phyloP scores from a whole-genome alignment of 1,140 invertebrate species.

The Drosophila mojavensis region DNA sequence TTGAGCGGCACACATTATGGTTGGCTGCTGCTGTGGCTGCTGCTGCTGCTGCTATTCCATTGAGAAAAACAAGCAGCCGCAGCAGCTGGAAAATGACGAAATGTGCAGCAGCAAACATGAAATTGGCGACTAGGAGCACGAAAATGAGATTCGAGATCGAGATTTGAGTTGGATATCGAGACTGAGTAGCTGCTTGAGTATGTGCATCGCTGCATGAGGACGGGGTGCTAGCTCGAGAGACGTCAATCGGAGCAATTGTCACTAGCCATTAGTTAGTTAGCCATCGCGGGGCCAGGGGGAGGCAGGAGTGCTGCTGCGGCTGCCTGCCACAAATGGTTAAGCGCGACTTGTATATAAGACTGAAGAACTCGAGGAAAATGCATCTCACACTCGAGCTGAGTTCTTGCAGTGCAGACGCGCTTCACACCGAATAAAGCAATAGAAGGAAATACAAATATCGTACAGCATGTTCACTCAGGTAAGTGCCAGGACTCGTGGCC shows the following conservation, averaged over 20 bases:
- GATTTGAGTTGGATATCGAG: neutral
- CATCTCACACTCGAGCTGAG: conserved; percentile 81
- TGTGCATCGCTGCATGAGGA: conserved; percentile 27
- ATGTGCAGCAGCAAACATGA: conserved; percentile 67
- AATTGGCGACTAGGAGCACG: conserved; percentile 67
- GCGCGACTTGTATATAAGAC: conserved; percentile 65
- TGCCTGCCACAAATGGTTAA: conserved; percentile 24
- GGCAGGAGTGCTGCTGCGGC: neutral
- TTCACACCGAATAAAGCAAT: conserved; percentile 17
- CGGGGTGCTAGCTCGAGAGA: conserved; percentile 30
- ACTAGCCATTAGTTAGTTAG: conserved; percentile 64
- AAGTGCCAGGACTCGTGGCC: conserved; percentile 17
- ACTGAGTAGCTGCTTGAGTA: conserved; percentile 39
- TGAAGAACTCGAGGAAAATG: conserved; percentile 65
- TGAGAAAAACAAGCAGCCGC: conserved; percentile 59
- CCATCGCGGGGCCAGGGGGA: neutral
- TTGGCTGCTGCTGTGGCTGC: neutral
- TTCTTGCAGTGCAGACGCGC: conserved; percentile 73
- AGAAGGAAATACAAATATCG: conserved; percentile 40
- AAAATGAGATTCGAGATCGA: conserved; percentile 39
- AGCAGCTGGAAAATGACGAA: conserved; percentile 53
- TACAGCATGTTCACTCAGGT: conserved; percentile 65
- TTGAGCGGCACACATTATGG: conserved; percentile 51
- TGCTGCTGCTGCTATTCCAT: conserved; percentile 57
- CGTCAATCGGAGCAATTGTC: conserved; percentile 55